These are phyloP conservation scores for Spodoptera picta DNA, from an alignment of 2,888 invertebrate genomes.

Conservation along the genomic window DNA sequence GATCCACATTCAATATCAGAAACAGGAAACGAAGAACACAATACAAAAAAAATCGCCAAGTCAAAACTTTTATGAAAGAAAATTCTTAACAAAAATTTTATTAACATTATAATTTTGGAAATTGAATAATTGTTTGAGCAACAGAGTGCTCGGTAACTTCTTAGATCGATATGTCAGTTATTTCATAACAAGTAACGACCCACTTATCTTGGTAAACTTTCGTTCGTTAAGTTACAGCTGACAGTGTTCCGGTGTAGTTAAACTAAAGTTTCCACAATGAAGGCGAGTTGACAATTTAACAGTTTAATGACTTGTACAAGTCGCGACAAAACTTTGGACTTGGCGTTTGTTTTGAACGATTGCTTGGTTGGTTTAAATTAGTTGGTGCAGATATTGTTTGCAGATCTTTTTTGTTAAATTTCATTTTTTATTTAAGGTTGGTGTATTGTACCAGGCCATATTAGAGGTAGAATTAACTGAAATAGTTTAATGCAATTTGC, in stretches of 20 bases:
- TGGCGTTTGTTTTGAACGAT: conserved; percentile 44
- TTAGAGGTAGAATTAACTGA: no score
- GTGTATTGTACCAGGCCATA: no score
- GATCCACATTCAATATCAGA: no score
- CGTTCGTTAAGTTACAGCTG: conserved; percentile 53
- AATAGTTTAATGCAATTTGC: no score
- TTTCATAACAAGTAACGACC: conserved; percentile 54
- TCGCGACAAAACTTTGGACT: conserved; percentile 50
- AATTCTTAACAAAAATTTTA: no score
- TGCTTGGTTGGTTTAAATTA: conserved; percentile 44
- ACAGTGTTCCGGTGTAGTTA: conserved; percentile 54
- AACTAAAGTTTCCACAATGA: conserved; percentile 56
- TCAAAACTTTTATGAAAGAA: no score
- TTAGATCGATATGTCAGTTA: conserved; percentile 42
- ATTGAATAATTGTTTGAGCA: conserved; percentile 15
- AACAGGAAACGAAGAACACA: no score
- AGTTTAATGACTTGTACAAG: conserved; percentile 58
- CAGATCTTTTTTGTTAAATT: neutral
- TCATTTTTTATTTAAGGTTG: neutral
- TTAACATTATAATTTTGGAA: neutral
- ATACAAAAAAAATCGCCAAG: no score
- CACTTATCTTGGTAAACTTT: conserved; percentile 59
- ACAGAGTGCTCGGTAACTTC: conserved; percentile 4
- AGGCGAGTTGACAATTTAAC: conserved; percentile 59
- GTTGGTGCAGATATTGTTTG: conserved; percentile 1